Conservation (phyloP, 2,113 vertebrate genomes). For the Indicator indicator region DNA sequence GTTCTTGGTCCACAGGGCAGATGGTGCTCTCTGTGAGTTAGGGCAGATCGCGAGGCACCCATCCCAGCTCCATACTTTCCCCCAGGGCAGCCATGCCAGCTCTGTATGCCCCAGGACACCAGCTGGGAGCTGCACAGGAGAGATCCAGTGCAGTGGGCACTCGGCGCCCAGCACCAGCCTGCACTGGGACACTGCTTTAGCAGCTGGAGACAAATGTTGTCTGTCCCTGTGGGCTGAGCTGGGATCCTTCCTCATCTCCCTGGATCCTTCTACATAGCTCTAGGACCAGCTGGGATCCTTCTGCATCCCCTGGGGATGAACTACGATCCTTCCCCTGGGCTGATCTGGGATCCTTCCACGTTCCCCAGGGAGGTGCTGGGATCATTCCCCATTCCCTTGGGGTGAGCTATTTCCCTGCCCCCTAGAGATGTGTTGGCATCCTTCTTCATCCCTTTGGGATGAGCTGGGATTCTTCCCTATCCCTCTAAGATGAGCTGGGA, state of each 20-base stretch:
- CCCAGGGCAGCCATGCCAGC: background rate
- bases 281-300: background rate
- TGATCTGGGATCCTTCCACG: background rate
- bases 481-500: background rate
- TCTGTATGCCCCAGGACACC: background rate
- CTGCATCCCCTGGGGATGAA: background rate
- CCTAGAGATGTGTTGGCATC: accelerated
- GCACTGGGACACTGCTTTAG: background rate
- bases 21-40: background rate
- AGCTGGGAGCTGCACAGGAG: background rate
- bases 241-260: accelerated
- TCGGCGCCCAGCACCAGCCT: accelerated
- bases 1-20: background rate
- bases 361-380: background rate
- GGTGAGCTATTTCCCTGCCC: background rate
- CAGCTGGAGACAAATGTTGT: background rate
- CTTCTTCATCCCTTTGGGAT: background rate
- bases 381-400: background rate
- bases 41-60: background rate
- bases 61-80: background rate
- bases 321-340: background rate
- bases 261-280: background rate
- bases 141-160: background rate
- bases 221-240: accelerated
- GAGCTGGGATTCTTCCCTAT: background rate